Evolutionary conservation across 1,140 invertebrate species (phyloP).

Genomic region (Adoxophyes honmai): DNA sequence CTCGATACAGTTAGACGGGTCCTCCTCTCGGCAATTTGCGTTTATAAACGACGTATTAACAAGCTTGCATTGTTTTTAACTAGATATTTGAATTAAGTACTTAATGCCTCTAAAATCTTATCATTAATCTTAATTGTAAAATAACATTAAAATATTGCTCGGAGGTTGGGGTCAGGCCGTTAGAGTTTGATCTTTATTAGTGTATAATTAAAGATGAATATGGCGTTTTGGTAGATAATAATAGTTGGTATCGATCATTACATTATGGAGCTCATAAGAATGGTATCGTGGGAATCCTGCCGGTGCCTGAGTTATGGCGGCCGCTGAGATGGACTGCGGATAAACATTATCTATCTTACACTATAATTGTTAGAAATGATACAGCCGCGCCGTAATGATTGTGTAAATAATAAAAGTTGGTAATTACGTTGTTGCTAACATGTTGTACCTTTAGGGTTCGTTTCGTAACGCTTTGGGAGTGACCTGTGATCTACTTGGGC

Average conservation of each 20-base stretch:
- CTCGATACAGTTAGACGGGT: conserved; percentile 27
- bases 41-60: conserved; percentile 53
- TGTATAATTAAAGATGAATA: conserved; percentile 41
- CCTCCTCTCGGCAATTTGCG: conserved; percentile 50
- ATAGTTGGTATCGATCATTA: conserved; percentile 62
- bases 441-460: neutral
- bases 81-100: conserved; percentile 71
- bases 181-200: conserved; percentile 39
- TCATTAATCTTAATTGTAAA: conserved; percentile 74
- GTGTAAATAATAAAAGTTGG: conserved; percentile 14
- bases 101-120: conserved; percentile 68
- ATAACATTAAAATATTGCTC: conserved; percentile 73
- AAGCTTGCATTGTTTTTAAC: conserved; percentile 55
- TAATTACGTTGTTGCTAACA: conserved; percentile 13
- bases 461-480: conserved; percentile 5
- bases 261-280: conserved; percentile 62
- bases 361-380: conserved; percentile 15
- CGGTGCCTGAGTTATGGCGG: conserved; percentile 53
- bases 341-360: conserved; percentile 16
- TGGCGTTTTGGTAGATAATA: conserved; percentile 37
- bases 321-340: conserved; percentile 38
- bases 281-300: conserved; percentile 65
- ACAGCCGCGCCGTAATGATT: conserved; percentile 1
- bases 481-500: neutral
- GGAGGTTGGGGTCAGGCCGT: conserved; percentile 24